Conservation (phyloP, 35 echinoderm and acorn worm genomes). For the Holothuria glaberrima region DNA sequence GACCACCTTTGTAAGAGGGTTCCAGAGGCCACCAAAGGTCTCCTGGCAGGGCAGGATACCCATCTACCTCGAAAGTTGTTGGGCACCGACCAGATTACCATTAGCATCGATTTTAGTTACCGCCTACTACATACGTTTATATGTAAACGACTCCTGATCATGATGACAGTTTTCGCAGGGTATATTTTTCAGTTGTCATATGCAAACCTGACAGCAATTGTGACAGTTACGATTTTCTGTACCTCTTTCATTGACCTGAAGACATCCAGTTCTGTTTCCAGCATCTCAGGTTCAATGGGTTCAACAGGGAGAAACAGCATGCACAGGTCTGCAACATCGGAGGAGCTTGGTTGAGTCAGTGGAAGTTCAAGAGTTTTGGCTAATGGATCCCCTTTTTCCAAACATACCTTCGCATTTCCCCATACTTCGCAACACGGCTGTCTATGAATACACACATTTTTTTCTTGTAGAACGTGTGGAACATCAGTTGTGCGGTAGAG, state of each 20-base stretch:
- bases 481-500: neutral
- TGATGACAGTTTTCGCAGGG: too few relatives aligned
- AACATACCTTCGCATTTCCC: neutral
- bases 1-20: too few relatives aligned
- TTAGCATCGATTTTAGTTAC: too few relatives aligned
- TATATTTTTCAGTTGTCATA: neutral
- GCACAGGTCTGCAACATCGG: neutral
- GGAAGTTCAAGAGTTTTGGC: neutral
- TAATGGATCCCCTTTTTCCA: neutral
- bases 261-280: neutral
- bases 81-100: too few relatives aligned
- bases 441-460: neutral
- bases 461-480: neutral
- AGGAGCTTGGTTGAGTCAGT: neutral
- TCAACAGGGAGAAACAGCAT: neutral
- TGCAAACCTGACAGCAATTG: neutral
- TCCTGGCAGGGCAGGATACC: too few relatives aligned
- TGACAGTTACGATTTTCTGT: neutral
- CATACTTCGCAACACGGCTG: neutral
- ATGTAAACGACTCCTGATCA: too few relatives aligned
- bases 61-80: too few relatives aligned
- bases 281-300: slow-evolving; percentile 1
- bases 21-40: too few relatives aligned
- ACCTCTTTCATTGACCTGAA: neutral
- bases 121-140: too few relatives aligned